phyloP scores from a whole-genome alignment of 2,113 vertebrate genomes.

The Microcebus jonahi region DNA sequence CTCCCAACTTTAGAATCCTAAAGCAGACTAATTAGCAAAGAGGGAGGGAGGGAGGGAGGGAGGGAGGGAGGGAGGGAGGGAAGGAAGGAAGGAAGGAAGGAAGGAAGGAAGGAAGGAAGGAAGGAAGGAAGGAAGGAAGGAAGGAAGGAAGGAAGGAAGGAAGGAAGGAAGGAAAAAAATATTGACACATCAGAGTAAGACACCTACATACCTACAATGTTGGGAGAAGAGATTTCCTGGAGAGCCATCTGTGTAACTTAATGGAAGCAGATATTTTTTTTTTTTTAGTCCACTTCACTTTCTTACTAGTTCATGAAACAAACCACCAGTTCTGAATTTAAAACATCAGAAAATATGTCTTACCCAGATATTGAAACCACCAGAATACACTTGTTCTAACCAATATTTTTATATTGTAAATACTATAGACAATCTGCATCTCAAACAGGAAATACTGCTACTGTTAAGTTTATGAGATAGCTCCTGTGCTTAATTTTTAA shows the following conservation, averaged over 20 bases:
- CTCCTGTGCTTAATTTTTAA: background rate
- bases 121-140: background rate
- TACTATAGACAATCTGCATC: background rate
- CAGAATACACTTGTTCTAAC: background rate
- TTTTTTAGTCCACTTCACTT: background rate
- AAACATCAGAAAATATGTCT: background rate
- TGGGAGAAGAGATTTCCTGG: background rate
- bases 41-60: background rate
- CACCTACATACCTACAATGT: too few species aligned
- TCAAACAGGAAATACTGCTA: background rate
- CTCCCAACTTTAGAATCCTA: background rate
- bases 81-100: too few species aligned
- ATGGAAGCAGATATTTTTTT: background rate
- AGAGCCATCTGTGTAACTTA: background rate
- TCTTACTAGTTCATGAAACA: background rate
- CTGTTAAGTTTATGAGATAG: background rate
- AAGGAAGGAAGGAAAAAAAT: background rate
- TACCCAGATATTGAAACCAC: background rate
- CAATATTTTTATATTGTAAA: background rate
- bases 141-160: background rate
- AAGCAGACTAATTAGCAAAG: background rate
- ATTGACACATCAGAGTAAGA: background rate
- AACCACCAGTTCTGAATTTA: background rate
- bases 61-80: background rate
- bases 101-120: too few species aligned